phyloP scores from a whole-genome alignment of 2,888 invertebrate species.

The Crematogaster levior region DNA sequence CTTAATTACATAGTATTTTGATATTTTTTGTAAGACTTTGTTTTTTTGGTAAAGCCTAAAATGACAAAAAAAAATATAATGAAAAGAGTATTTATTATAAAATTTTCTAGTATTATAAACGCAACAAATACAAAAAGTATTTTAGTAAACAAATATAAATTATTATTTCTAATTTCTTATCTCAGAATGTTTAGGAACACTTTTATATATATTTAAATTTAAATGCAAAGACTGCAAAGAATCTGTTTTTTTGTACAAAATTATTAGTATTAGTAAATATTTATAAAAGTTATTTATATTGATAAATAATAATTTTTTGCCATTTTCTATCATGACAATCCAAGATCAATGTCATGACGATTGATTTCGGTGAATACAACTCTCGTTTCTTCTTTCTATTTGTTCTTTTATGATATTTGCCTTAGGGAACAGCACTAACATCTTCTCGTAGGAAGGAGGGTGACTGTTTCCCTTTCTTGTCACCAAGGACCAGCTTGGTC shows the following conservation, averaged over 20 bases:
- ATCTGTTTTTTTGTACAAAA: neutral
- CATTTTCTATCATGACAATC: neutral
- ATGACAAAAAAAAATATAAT: neutral
- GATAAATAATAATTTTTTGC: neutral
- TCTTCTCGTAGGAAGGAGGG: constrained; percentile 36
- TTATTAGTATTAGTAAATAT: neutral
- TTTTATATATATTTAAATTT: neutral
- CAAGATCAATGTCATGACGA: constrained; percentile 4
- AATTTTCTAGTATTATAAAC: neutral
- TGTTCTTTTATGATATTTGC: constrained; percentile 46
- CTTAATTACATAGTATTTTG: neutral
- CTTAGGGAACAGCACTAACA: constrained; percentile 32
- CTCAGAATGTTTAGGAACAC: neutral
- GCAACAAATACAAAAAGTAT: neutral
- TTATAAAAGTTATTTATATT: too few species aligned
- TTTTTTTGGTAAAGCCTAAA: neutral
- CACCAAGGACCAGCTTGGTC: constrained; percentile 22
- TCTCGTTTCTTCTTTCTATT: constrained; percentile 14
- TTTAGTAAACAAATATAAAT: too few species aligned
- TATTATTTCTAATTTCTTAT: neutral
- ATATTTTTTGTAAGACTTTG: neutral
- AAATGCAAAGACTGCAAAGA: neutral
- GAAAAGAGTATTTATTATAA: neutral
- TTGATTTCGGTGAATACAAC: constrained; percentile 23
- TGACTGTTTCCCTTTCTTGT: constrained; percentile 30